A percentile compares a stretch with the other conserved stretches of the same genome.
Conservation (phyloP, 2,797 vertebrate genomes). For the Mus caroli region DNA sequence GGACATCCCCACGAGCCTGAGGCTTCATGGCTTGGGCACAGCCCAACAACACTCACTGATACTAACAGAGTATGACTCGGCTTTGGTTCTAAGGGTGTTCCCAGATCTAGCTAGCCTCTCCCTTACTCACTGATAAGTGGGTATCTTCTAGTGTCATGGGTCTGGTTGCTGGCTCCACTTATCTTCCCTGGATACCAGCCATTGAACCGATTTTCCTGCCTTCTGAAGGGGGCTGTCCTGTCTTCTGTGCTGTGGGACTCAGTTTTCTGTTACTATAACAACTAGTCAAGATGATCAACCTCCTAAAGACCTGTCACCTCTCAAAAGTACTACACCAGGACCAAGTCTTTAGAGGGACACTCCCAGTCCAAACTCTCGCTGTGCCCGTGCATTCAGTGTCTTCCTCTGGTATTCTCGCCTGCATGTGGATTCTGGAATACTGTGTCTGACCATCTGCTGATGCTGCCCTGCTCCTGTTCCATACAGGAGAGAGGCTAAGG, state of each 20-base stretch:
- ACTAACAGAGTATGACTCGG: fast-evolving
- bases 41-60: too few species aligned
- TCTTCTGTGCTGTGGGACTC: background rate
- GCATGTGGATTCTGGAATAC: background rate
- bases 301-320: background rate
- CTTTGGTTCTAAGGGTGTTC: background rate
- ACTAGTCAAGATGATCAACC: background rate
- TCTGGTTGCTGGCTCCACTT: background rate
- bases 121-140: background rate
- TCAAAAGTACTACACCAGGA: background rate
- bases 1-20: background rate
- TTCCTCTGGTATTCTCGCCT: background rate
- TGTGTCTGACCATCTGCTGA: background rate
- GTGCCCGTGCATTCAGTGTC: background rate
- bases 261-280: background rate
- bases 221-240: background rate
- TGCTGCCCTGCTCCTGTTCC: background rate
- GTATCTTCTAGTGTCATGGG: background rate
- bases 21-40: background rate
- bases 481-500: background rate
- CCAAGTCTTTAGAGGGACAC: background rate
- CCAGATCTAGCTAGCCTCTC: background rate
- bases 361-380: background rate
- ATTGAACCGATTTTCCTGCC: background rate
- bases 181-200: background rate